A percentile compares a stretch with the other conserved stretches of the same genome.
phyloP scores from a whole-genome alignment of 2,113 vertebrate genomes.

The Vidua chalybeata region DNA sequence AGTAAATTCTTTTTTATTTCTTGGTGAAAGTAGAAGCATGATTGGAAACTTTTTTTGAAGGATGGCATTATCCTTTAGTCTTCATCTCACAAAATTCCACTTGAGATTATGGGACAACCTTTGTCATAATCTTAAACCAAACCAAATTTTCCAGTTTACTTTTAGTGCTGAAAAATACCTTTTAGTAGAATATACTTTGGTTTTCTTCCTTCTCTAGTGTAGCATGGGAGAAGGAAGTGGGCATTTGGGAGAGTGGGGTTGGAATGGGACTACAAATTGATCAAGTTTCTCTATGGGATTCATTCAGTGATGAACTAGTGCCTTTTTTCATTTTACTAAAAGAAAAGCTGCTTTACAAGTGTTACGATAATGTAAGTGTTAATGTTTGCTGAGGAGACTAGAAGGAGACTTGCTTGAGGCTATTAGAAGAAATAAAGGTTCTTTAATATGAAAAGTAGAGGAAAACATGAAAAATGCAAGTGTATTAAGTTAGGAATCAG shows the following conservation, averaged over 20 bases:
- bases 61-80: background rate
- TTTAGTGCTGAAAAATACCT: background rate
- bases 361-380: slow-evolving; percentile 19
- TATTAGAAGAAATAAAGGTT: background rate
- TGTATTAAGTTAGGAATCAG: background rate
- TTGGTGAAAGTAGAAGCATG: background rate
- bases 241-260: background rate
- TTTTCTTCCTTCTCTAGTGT: background rate
- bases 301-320: background rate
- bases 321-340: slow-evolving; percentile 20
- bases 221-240: background rate
- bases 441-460: slow-evolving; percentile 7
- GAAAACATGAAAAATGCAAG: background rate
- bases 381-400: slow-evolving; percentile 13
- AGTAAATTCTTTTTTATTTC: background rate
- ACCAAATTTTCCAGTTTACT: background rate
- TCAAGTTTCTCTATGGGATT: background rate
- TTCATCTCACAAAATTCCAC: background rate
- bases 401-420: background rate
- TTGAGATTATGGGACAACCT: background rate
- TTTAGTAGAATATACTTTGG: background rate
- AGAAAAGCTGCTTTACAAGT: slow-evolving; percentile 44
- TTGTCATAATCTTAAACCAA: background rate
- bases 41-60: background rate
- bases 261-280: background rate